Evolutionary conservation across 1,140 invertebrate species (phyloP).

Genomic region (Drosophila bocki): DNA sequence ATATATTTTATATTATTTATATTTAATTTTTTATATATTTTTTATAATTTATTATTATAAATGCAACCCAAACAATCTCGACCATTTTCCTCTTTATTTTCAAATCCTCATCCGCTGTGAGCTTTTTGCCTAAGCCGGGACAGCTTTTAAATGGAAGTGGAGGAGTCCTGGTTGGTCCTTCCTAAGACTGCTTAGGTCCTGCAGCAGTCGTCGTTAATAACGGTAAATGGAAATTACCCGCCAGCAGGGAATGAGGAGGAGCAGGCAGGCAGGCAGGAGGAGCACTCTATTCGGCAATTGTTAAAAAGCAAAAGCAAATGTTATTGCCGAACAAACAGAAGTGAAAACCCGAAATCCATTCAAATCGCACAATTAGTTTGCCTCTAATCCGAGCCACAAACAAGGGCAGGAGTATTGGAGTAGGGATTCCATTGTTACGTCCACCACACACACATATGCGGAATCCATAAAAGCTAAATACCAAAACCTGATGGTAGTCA

Average conservation of each 20-base stretch:
- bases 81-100: not conserved
- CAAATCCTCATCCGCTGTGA: conserved; percentile 8
- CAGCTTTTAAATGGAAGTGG: conserved; percentile 16
- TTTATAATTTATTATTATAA: not conserved
- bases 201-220: conserved; percentile 44
- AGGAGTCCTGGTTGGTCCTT: conserved; percentile 4
- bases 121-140: conserved; percentile 24
- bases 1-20: not conserved
- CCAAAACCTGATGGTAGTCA: conserved; percentile 20
- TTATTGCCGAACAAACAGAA: conserved; percentile 77
- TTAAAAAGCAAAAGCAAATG: conserved; percentile 69
- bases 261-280: not conserved
- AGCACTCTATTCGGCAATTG: conserved; percentile 36
- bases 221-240: conserved; percentile 61
- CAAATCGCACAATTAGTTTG: conserved; percentile 80
- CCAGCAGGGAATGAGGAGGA: not conserved
- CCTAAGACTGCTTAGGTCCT: conserved; percentile 22
- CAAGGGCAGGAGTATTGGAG: conserved; percentile 30
- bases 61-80: not conserved
- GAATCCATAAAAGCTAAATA: conserved; percentile 56
- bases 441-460: conserved; percentile 29
- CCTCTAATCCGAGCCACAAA: conserved; percentile 80
- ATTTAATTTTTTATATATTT: not conserved
- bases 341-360: conserved; percentile 75
- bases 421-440: conserved; percentile 58